Evolutionary conservation across 2,113 vertebrate species (phyloP).

Genomic region (Isichthys henryi): DNA sequence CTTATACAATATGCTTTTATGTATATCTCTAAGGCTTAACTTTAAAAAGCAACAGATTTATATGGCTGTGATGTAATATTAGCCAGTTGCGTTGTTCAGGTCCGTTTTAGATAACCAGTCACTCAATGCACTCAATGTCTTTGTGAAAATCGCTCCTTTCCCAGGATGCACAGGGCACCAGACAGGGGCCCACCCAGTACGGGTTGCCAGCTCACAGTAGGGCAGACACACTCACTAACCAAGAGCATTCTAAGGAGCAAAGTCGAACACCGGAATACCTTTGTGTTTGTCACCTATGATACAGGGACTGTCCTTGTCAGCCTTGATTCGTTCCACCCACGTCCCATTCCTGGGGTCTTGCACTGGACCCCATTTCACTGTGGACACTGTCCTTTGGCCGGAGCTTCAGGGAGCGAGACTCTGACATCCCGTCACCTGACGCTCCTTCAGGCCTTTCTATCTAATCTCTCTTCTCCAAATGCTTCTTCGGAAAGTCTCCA

Average conservation of each 20-base stretch:
- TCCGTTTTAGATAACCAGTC: neutral
- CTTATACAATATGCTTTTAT: neutral
- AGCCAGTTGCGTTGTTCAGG: neutral
- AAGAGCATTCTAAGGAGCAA: neutral
- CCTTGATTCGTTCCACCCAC: neutral
- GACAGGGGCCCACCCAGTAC: neutral
- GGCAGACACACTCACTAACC: neutral
- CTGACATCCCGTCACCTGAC: too few species aligned
- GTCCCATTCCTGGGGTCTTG: neutral
- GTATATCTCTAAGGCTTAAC: neutral
- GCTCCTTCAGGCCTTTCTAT: neutral
- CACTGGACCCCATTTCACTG: neutral
- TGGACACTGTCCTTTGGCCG: neutral
- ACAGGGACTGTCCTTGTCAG: neutral
- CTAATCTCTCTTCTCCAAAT: neutral
- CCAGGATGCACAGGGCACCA: neutral
- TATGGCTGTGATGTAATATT: neutral
- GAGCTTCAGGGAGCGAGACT: neutral
- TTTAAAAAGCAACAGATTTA: neutral
- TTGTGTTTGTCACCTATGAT: neutral
- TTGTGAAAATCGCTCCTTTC: neutral
- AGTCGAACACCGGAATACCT: neutral
- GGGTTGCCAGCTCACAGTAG: neutral
- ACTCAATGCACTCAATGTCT: neutral
- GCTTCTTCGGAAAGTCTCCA: neutral